phyloP scores from a whole-genome alignment of 2,888 invertebrate genomes.

The Linnaemya vulpina region DNA sequence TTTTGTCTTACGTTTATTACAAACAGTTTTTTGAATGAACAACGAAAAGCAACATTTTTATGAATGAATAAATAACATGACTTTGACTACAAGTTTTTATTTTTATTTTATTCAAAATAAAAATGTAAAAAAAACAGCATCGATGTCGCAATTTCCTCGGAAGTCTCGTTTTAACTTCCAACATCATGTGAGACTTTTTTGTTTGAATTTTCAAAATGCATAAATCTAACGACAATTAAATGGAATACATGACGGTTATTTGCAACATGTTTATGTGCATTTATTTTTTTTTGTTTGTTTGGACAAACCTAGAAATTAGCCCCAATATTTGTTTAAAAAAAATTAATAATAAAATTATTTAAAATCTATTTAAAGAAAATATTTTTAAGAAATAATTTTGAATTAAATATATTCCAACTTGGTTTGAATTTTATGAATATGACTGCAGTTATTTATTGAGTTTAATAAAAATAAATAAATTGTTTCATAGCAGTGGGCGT shows the following conservation, averaged over 20 bases:
- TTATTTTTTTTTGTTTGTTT: no score
- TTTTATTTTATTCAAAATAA: slow-evolving; percentile 11
- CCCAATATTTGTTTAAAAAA: no score
- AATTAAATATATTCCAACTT: no score
- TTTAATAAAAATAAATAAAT: slow-evolving; percentile 17
- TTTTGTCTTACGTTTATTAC: slow-evolving; percentile 73
- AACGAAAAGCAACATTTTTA: slow-evolving; percentile 61
- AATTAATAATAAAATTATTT: no score
- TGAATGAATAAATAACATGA: slow-evolving; percentile 71
- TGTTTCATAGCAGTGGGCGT: no score
- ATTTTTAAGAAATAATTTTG: no score
- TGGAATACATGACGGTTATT: slow-evolving; percentile 30
- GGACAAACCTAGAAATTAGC: slow-evolving; percentile 46
- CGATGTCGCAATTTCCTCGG: slow-evolving; percentile 72
- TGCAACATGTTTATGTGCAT: slow-evolving; percentile 9
- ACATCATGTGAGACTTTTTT: slow-evolving; percentile 1
- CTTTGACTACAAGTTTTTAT: slow-evolving; percentile 69
- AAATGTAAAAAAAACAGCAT: slow-evolving; percentile 12
- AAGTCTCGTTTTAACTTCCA: slow-evolving; percentile 68
- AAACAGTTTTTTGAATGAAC: slow-evolving; percentile 48
- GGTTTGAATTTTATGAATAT: no score
- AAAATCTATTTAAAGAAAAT: no score
- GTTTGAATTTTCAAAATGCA: slow-evolving; percentile 30
- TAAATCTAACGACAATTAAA: slow-evolving; percentile 23
- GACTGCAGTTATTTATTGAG: slow-evolving; percentile 47